These are phyloP conservation scores for Amphiprion clarkii DNA, from an alignment of 2,797 vertebrate genomes.

Conservation along the genomic window DNA sequence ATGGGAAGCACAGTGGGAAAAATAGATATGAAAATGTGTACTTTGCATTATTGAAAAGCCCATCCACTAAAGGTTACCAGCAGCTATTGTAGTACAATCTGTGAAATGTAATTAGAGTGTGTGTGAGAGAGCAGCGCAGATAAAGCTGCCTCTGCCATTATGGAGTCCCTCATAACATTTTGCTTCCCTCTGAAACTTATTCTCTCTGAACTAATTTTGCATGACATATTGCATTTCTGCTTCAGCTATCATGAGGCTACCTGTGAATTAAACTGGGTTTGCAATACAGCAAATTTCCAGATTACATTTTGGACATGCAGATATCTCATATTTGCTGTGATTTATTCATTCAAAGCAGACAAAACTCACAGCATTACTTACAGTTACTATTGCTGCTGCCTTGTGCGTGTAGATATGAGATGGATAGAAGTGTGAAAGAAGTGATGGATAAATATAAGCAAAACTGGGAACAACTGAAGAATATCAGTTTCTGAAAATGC, in stretches of 20 bases:
- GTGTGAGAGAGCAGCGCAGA: slow-evolving; percentile 79
- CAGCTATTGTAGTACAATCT: slow-evolving; percentile 89
- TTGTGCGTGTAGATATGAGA: slow-evolving; percentile 57
- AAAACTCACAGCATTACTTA: slow-evolving; percentile 78
- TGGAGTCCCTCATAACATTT: slow-evolving; percentile 85
- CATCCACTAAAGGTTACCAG: slow-evolving; percentile 89
- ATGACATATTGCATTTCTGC: slow-evolving; percentile 90
- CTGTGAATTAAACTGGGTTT: slow-evolving; percentile 86
- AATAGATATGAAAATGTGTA: slow-evolving; percentile 90
- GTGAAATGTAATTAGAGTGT: slow-evolving; percentile 89
- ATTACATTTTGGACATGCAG: slow-evolving; percentile 83
- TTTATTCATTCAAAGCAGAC: slow-evolving; percentile 84
- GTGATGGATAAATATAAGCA: slow-evolving; percentile 40
- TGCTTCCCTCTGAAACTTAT: slow-evolving; percentile 85
- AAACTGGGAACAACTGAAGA: slow-evolving; percentile 28
- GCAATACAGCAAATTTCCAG: slow-evolving; percentile 82
- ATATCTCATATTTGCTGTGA: slow-evolving; percentile 80
- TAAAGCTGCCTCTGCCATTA: slow-evolving; percentile 84
- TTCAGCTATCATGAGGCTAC: slow-evolving; percentile 87
- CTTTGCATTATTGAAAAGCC: slow-evolving; percentile 90
- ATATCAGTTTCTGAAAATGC: slow-evolving; percentile 27
- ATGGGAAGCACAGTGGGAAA: slow-evolving; percentile 84
- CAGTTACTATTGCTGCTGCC: slow-evolving; percentile 68
- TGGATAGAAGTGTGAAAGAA: slow-evolving; percentile 43
- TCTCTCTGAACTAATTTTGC: slow-evolving; percentile 89